A percentile compares a stretch with the other conserved stretches of the same genome.
phyloP scores from a whole-genome alignment of 37 sponge, comb jelly and placozoan species.

The Aphrocallistes beatrix region DNA sequence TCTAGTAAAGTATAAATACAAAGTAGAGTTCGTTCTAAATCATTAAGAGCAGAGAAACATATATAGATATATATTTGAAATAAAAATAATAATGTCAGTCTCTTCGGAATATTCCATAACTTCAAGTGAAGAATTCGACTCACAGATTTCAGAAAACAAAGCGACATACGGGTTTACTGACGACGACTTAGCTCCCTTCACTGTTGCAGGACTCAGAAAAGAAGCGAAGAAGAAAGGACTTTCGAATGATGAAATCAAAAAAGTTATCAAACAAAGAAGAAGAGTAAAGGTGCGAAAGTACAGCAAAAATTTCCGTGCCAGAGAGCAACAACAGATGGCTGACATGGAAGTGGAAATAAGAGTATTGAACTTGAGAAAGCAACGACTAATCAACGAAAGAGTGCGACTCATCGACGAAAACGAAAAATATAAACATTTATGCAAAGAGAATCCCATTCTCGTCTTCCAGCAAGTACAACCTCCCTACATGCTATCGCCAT shows the following conservation, averaged over 20 bases:
- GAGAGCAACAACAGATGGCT: constrained; percentile 14
- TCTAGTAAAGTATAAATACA: background rate
- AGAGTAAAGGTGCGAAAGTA: background rate
- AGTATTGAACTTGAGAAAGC: background rate
- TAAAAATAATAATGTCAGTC: background rate
- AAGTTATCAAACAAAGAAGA: background rate
- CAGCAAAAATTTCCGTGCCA: background rate
- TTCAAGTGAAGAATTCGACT: background rate
- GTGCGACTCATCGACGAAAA: background rate
- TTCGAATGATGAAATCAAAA: background rate
- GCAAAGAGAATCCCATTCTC: background rate
- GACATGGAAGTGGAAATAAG: constrained; percentile 6
- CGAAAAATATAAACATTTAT: background rate
- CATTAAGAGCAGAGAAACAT: too few relatives aligned
- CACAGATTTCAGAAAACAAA: background rate
- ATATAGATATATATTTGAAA: background rate
- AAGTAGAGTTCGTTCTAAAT: too few relatives aligned
- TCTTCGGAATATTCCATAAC: background rate
- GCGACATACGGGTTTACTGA: background rate
- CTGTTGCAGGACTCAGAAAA: background rate
- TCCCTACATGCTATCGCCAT: background rate
- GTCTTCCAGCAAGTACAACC: background rate
- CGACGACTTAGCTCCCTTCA: constrained; percentile 1
- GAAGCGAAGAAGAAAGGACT: constrained; percentile 4
- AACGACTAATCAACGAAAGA: background rate